Conservation (phyloP, 2,888 invertebrate species). For the Steinernema hermaphroditum region DNA sequence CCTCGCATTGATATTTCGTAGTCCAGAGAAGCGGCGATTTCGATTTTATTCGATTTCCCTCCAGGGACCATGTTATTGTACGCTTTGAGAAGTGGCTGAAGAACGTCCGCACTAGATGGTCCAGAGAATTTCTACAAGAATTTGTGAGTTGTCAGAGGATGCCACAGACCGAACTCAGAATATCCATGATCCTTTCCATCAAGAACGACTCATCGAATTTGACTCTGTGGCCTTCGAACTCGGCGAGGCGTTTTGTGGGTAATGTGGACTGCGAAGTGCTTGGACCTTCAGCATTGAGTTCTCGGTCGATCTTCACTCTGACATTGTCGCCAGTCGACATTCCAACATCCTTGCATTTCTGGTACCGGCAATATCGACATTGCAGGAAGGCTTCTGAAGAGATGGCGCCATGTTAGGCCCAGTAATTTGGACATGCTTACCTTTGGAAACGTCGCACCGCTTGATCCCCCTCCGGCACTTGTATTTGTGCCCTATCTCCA, state of each 20-base stretch:
- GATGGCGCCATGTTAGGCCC: not conserved
- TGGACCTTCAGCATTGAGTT: too few species aligned
- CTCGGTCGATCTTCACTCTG: not conserved
- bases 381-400: not conserved
- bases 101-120: too few species aligned
- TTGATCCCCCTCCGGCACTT: not conserved
- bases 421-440: not conserved
- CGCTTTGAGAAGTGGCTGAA: conserved; percentile 10
- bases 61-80: conserved; percentile 19
- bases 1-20: not conserved
- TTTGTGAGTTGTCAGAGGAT: too few species aligned
- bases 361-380: not conserved
- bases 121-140: too few species aligned
- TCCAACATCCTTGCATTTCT: not conserved
- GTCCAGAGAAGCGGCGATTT: conserved; percentile 18
- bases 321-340: not conserved
- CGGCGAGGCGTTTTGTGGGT: too few species aligned
- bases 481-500: not conserved
- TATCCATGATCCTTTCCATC: too few species aligned
- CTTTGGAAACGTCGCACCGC: conserved; percentile 29
- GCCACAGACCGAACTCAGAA: too few species aligned
- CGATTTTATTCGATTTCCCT: conserved; percentile 23
- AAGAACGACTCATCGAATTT: too few species aligned
- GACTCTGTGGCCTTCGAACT: not conserved
- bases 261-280: too few species aligned